These are phyloP conservation scores for Babylonia areolata DNA, from an alignment of 1,140 invertebrate species.

Conservation along the genomic window DNA sequence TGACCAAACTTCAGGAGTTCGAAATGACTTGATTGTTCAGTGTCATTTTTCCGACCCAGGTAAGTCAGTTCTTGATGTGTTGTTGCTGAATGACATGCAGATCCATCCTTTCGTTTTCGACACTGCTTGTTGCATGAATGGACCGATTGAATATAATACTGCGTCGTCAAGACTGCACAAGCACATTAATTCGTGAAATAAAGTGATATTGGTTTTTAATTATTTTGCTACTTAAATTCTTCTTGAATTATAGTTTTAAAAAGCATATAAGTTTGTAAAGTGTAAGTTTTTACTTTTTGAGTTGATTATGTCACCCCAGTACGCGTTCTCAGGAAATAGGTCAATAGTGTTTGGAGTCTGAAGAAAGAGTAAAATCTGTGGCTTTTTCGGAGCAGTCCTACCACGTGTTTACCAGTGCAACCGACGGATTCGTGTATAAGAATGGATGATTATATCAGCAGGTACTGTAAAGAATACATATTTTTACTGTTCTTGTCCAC, in stretches of 20 bases:
- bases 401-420: too few relatives aligned
- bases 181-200: not conserved
- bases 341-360: too few relatives aligned
- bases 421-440: too few relatives aligned
- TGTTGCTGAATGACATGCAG: not conserved
- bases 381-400: too few relatives aligned
- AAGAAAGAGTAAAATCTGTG: too few relatives aligned
- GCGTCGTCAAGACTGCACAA: not conserved
- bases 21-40: not conserved
- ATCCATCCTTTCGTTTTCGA: conserved; percentile 18
- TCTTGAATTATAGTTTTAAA: not conserved
- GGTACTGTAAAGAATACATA: too few relatives aligned
- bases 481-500: too few relatives aligned
- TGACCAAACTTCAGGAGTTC: not conserved
- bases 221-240: not conserved
- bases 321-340: too few relatives aligned
- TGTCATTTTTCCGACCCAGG: not conserved
- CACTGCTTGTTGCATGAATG: not conserved
- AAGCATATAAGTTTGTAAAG: not conserved
- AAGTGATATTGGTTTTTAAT: not conserved
- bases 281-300: not conserved
- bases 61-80: not conserved
- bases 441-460: too few relatives aligned
- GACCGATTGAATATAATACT: not conserved
- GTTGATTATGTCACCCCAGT: not conserved